A percentile compares a stretch with the other conserved stretches of the same genome.
These are phyloP conservation scores for Stenoptilia bipunctidactyla DNA, from an alignment of 2,888 invertebrate genomes.

Conservation along the genomic window DNA sequence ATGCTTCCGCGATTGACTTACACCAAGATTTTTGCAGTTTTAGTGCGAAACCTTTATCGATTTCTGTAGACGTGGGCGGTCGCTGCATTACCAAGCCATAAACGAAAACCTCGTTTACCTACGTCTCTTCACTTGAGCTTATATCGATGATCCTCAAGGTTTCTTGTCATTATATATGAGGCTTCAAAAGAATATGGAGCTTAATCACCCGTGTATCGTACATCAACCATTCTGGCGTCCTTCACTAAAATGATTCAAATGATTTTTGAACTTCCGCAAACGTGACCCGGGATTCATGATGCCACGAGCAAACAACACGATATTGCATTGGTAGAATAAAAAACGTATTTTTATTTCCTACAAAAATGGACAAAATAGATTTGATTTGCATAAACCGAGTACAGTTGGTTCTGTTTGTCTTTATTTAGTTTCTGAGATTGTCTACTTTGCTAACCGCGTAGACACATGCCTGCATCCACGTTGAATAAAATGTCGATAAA, in stretches of 20 bases:
- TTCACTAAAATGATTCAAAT: constrained; percentile 37
- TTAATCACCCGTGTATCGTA: constrained; percentile 9
- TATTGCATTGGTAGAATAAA: constrained; percentile 27
- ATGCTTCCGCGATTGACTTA: constrained; percentile 58
- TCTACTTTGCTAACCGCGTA: constrained; percentile 26
- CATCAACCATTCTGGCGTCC: constrained; percentile 28
- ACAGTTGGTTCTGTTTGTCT: constrained; percentile 29
- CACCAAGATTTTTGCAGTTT: constrained; percentile 52
- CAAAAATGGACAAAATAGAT: constrained; percentile 48
- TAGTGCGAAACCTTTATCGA: constrained; percentile 50
- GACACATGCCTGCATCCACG: constrained; percentile 24
- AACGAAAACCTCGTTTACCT: constrained; percentile 55
- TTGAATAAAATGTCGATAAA: constrained; percentile 46
- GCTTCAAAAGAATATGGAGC: background rate
- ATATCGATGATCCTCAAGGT: constrained; percentile 44
- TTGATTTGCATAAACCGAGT: constrained; percentile 42
- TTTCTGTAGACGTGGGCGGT: constrained; percentile 54
- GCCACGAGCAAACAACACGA: constrained; percentile 28
- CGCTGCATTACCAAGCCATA: constrained; percentile 59
- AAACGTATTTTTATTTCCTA: constrained; percentile 28
- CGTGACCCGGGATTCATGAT: constrained; percentile 36
- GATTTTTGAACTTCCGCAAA: constrained; percentile 42
- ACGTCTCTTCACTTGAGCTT: constrained; percentile 59
- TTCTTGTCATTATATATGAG: constrained; percentile 29
- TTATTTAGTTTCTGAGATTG: constrained; percentile 32